phyloP scores from a whole-genome alignment of 2,888 invertebrate species.

The Tenthredo notha region DNA sequence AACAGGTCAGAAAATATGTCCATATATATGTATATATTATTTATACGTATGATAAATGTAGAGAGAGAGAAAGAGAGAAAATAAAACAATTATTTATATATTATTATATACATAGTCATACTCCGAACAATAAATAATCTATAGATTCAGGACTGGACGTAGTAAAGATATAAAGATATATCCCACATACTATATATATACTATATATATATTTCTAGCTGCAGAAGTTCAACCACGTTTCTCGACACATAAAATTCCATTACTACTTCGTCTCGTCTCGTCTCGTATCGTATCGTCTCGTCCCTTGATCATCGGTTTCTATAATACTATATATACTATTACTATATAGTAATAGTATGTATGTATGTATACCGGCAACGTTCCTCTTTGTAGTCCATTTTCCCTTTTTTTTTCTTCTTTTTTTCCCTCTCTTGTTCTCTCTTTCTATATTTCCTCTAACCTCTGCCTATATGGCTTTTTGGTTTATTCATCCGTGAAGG shows the following conservation, averaged over 20 bases:
- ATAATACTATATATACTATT: too few relatives aligned
- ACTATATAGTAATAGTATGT: not conserved
- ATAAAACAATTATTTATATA: not conserved
- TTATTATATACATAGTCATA: not conserved
- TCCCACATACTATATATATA: too few relatives aligned
- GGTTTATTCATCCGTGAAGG: slow-evolving; percentile 65
- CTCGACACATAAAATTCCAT: slow-evolving; percentile 1
- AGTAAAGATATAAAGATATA: too few relatives aligned
- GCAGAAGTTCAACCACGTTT: not conserved
- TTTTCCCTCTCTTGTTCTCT: slow-evolving; percentile 39
- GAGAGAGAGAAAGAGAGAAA: not conserved
- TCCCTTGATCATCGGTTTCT: not conserved
- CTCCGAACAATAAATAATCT: not conserved
- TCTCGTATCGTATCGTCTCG: not conserved
- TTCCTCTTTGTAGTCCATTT: not conserved
- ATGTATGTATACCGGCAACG: not conserved
- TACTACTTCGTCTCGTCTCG: not conserved
- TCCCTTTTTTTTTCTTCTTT: not conserved
- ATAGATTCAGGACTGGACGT: not conserved
- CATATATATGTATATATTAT: not conserved
- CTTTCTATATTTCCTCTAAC: not conserved
- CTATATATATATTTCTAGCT: not conserved
- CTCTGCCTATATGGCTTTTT: slow-evolving; percentile 17
- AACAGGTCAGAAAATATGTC: not conserved
- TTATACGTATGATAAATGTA: not conserved